Conservation (phyloP, 2,888 invertebrate species). For the Thereva unica region DNA sequence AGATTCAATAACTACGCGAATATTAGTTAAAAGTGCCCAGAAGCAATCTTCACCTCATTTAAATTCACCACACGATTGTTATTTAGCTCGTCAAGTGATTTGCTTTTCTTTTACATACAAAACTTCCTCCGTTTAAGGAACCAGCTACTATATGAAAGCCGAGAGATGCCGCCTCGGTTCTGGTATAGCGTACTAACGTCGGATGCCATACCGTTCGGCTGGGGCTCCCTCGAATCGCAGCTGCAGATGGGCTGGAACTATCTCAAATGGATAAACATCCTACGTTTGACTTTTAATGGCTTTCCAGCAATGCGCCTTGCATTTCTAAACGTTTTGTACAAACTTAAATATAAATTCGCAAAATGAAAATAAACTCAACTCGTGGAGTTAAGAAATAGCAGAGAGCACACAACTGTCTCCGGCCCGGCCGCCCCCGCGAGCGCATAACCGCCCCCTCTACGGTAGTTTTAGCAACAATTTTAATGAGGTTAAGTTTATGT, state of each 20-base stretch:
- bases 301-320: conserved; percentile 13
- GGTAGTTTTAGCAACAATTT: conserved; percentile 10
- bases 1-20: background rate
- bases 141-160: conserved; percentile 1
- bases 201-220: background rate
- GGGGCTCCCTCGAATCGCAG: conserved; percentile 2
- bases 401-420: conserved; percentile 10
- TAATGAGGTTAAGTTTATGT: conserved; percentile 29
- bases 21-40: conserved; percentile 7
- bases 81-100: conserved; percentile 20
- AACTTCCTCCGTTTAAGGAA: conserved; percentile 1
- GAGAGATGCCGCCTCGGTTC: background rate
- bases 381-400: background rate
- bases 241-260: conserved; percentile 9
- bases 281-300: conserved; percentile 25
- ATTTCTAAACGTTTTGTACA: conserved; percentile 7
- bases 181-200: background rate
- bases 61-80: conserved; percentile 26
- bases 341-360: conserved; percentile 16
- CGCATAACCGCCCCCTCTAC: too few relatives aligned
- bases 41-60: conserved; percentile 33
- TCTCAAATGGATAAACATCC: conserved; percentile 17
- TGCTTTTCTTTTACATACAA: conserved; percentile 10
- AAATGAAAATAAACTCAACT: background rate
- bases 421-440: too few relatives aligned